Evolutionary conservation across 2,113 vertebrate species (phyloP).

Genomic region (Tympanuchus pallidicinctus): DNA sequence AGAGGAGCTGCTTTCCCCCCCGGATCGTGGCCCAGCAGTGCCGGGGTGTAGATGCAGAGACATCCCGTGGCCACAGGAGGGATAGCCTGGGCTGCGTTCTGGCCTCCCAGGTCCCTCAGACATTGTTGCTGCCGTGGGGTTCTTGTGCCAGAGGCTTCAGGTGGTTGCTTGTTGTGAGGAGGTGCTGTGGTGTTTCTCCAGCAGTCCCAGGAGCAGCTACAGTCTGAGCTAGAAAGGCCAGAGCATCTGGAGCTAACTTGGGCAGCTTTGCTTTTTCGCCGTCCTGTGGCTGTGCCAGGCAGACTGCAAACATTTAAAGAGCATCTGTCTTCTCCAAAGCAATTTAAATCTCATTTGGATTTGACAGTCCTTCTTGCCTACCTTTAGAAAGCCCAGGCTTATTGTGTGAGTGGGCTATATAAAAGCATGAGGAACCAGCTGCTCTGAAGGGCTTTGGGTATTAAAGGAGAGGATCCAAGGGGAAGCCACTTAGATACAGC

Average conservation of each 20-base stretch:
- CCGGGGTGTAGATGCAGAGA: neutral
- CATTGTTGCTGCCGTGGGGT: neutral
- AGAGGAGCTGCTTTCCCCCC: rapidly evolving
- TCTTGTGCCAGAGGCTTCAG: neutral
- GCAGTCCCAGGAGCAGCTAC: neutral
- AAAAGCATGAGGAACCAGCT: neutral
- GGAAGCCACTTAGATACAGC: rapidly evolving
- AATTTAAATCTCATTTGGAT: neutral
- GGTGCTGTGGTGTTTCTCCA: neutral
- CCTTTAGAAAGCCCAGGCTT: neutral
- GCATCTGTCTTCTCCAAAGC: neutral
- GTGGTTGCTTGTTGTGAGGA: neutral
- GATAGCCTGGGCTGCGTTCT: neutral
- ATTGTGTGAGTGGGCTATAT: neutral
- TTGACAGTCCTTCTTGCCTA: neutral
- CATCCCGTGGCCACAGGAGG: conserved; percentile 33
- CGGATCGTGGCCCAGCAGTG: neutral
- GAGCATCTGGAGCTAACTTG: neutral
- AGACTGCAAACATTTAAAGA: neutral
- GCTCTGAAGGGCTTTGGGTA: neutral
- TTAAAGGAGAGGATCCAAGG: neutral
- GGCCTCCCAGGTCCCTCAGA: neutral
- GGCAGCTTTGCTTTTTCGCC: neutral
- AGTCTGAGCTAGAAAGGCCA: neutral
- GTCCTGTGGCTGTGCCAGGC: rapidly evolving